phyloP scores from a whole-genome alignment of 2,113 vertebrate genomes.

The Lamprotornis superbus region DNA sequence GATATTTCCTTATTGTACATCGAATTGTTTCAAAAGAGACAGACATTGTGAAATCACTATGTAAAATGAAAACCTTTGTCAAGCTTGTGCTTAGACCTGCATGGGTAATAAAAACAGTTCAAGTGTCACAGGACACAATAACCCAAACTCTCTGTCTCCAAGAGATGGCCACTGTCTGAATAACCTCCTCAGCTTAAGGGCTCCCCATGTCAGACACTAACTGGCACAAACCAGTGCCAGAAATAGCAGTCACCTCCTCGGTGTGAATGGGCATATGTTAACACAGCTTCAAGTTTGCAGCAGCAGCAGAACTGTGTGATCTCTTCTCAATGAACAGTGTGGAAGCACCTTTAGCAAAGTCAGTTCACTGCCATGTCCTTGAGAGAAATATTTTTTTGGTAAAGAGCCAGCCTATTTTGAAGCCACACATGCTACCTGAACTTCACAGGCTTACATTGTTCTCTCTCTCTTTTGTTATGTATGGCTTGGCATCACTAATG shows the following conservation, averaged over 20 bases:
- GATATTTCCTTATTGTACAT: not conserved
- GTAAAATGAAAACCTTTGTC: not conserved
- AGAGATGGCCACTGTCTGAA: not conserved
- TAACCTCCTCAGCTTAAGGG: not conserved
- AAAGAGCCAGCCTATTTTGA: not conserved
- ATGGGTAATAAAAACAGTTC: fast-evolving
- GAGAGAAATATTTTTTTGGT: not conserved
- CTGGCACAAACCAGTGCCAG: not conserved
- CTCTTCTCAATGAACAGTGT: not conserved
- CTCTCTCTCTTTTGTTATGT: not conserved
- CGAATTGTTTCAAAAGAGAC: not conserved
- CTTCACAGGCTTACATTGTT: not conserved
- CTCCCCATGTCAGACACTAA: not conserved
- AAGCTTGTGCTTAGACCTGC: not conserved
- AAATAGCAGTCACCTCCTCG: not conserved
- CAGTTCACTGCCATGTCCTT: not conserved
- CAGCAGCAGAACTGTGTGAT: not conserved
- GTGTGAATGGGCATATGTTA: not conserved
- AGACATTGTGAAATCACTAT: not conserved
- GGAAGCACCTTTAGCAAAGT: not conserved
- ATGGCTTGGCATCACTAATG: not conserved
- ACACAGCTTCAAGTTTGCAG: not conserved
- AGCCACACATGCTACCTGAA: not conserved
- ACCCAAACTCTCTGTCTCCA: not conserved
- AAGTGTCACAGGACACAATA: not conserved